A percentile compares a stretch with the other conserved stretches of the same genome.
Evolutionary conservation across 2,888 invertebrate genomes (phyloP).

Genomic region (Himalopsyche kuldschensis): DNA sequence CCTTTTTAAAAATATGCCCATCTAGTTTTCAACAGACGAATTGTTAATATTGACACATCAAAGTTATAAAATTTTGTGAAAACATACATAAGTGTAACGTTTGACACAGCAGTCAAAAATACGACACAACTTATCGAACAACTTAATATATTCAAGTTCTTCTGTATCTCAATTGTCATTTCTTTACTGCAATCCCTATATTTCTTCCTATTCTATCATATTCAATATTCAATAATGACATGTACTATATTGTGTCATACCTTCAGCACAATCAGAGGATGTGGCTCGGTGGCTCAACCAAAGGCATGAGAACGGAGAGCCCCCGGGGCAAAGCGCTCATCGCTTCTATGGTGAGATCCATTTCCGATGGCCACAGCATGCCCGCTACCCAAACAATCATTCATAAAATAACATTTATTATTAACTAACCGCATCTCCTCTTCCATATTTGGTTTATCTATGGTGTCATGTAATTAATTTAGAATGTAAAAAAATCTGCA

Average conservation of each 20-base stretch:
- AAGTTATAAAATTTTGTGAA: too few species aligned
- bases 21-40: too few species aligned
- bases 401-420: background rate
- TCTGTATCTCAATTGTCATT: background rate
- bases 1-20: too few species aligned
- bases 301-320: slow-evolving; percentile 46
- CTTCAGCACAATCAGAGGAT: slow-evolving; percentile 57
- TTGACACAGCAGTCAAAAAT: too few species aligned
- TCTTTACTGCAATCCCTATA: background rate
- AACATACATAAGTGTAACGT: too few species aligned
- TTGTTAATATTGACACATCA: too few species aligned
- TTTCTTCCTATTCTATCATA: slow-evolving; percentile 10
- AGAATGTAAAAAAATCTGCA: background rate
- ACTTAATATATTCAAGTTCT: background rate
- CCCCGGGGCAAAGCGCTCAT: slow-evolving; percentile 50
- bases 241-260: slow-evolving; percentile 52
- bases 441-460: background rate
- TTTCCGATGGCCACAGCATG: slow-evolving; percentile 7
- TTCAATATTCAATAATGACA: slow-evolving; percentile 8
- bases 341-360: slow-evolving; percentile 58
- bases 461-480: background rate
- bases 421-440: background rate
- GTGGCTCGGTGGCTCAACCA: slow-evolving; percentile 58
- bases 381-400: background rate
- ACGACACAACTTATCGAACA: too few species aligned